Evolutionary conservation across 2,113 vertebrate genomes (phyloP), one percentile per base, ranked within the genome.

Genomic region (Hucho hucho): DNA sequence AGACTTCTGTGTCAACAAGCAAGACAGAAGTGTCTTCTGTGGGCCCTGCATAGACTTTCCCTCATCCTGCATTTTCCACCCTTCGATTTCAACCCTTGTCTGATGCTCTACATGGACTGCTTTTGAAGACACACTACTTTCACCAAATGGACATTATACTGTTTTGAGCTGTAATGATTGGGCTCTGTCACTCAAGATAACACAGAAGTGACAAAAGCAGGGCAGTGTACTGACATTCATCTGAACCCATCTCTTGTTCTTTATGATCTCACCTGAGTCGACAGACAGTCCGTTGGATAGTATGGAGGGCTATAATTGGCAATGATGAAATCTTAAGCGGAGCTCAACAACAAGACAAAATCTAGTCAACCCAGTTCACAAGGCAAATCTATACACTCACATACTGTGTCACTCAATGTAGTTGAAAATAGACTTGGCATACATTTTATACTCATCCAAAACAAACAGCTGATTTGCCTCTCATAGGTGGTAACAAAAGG

Each of bases 21-120:
- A 92, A 93, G 87, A 93, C 92, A 0, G 92, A 93, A 82, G 89
- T 93, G 63, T 93, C 90, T 26, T 93, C 92, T 0, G 25, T 93
- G 69, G 89, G 89, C 70, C 92, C 91, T 59, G 82, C 82, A 75
- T 81, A 79, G 16, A 58, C n/a, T 12, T 14, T 16, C 20, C 6
- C 7, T 16, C 18, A 16, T 24, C 26, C 59, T 43, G 46, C 70
- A 74, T 74, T 77, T 63, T 70, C 75, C 69, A 4, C 32, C 56
- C 56, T 20, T 14, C 37, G 32, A 74, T 80, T 70, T 49, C 7
- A 69, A 79, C 9, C 68, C 75, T 25, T 70, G 75, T 79, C 65
- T 43, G 37, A 81, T 73, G n/a, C 25, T 25, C 75, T n/a, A 14
- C 63, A 77, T 69, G 73, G 72, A 76, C 25, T 68, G 63, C 49